Evolutionary conservation across 2,888 invertebrate genomes (phyloP), one percentile per base, ranked within the genome.

Genomic region (Nephrocerus scutellatus): DNA sequence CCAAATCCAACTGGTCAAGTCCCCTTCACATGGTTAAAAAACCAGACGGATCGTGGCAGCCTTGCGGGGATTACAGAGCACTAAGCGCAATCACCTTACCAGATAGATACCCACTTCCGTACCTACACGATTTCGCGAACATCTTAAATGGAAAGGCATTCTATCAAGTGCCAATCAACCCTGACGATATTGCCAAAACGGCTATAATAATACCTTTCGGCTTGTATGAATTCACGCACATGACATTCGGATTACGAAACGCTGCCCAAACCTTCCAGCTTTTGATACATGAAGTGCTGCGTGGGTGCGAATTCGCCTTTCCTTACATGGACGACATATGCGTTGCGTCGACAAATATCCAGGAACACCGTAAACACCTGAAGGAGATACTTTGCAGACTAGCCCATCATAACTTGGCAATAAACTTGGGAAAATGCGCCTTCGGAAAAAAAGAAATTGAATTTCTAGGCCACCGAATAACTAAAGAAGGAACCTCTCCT

Each of bases 161-260:
- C 36, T 51, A 58, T 19, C 57, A 62, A 20, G 57, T 65, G 10
- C 58, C 57, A 1, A 46, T 63, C 4, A 44, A 41, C 2, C 41
- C 47, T 18, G 47, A 38, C 3, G 54, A 60, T 33, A 47, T 60
- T 4, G 45, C 38, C 2, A 61, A 64, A 45, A 48, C 46, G 9
- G 47, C 47, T 2, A 55, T 65, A 4, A 59, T 46, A 8, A 64
- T 62, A 3, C 60, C 60, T 0, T 63, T 63, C 37, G 59, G 59
- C 5, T 43, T 60, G 5, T 65, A 53, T 33, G 60, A 63, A 41
- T 59, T 54, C 30, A 32, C 47, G 1, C 21, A 14, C 5, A 62
- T 61, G 60, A 50, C 55, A 0, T 66, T 62, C 36, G 63, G 62
- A 1, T 42, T 66, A 4, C 43, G 57, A 1, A 63, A 63, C 38